A percentile compares a stretch with the other conserved stretches of the same genome.
phyloP scores from a whole-genome alignment of 2,113 vertebrate genomes.

The Echinops telfairi region DNA sequence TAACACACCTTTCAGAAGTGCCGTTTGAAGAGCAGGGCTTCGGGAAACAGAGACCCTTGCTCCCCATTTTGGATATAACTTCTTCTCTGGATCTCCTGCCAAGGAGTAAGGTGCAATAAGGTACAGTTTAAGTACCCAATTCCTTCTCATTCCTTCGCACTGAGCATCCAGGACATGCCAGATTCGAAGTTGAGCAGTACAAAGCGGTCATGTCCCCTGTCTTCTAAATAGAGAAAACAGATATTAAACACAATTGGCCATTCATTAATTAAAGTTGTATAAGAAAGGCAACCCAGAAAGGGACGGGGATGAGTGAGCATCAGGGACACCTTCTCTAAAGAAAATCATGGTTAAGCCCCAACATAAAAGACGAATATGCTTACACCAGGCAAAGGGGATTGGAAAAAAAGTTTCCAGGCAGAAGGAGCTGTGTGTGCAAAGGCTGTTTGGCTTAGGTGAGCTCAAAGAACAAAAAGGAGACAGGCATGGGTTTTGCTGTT shows the following conservation, averaged over 20 bases:
- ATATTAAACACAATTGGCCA: background rate
- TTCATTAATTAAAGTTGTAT: background rate
- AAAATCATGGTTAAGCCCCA: conserved; percentile 1
- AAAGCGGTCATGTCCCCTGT: background rate
- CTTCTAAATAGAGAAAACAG: background rate
- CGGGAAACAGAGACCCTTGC: background rate
- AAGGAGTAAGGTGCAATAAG: background rate
- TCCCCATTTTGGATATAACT: background rate
- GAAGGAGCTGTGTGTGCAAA: background rate
- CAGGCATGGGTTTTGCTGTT: background rate
- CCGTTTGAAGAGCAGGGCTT: background rate
- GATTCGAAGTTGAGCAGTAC: background rate
- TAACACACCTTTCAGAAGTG: background rate
- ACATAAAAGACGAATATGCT: background rate
- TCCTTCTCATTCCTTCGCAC: background rate
- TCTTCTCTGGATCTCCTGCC: background rate
- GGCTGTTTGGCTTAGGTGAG: background rate
- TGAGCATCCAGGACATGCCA: background rate
- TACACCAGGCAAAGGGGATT: background rate
- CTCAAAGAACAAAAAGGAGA: background rate
- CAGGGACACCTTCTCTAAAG: background rate
- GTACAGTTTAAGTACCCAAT: background rate
- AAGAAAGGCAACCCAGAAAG: background rate
- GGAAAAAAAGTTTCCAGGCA: background rate
- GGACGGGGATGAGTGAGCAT: background rate